Evolutionary conservation across 2,113 vertebrate species (phyloP).

Genomic region (Neogobius melanostomus): DNA sequence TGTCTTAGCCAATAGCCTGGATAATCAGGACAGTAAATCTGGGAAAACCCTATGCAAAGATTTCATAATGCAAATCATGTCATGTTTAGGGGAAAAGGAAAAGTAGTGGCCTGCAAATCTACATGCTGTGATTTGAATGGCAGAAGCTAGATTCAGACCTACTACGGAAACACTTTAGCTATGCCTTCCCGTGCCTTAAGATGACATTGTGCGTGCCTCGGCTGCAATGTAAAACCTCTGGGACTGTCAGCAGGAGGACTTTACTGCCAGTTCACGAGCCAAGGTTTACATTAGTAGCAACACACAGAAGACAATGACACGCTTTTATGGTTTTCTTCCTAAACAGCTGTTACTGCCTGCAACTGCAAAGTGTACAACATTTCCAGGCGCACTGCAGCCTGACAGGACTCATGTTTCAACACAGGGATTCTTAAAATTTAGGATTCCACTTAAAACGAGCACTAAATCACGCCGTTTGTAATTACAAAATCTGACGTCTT

Average conservation of each 20-base stretch:
- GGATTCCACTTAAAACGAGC: no score
- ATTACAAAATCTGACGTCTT: neutral
- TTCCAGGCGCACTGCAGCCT: neutral
- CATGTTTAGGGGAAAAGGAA: neutral
- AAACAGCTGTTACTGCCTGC: constrained; percentile 11
- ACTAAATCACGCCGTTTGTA: neutral
- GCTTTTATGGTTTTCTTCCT: constrained; percentile 2
- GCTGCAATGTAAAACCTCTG: neutral
- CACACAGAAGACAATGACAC: constrained; percentile 5
- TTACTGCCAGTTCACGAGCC: neutral
- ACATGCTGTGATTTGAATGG: neutral
- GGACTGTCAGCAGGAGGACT: neutral
- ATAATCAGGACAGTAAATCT: no score
- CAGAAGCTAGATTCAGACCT: neutral
- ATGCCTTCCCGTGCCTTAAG: neutral
- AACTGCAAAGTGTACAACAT: neutral
- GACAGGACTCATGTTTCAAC: constrained; percentile 23
- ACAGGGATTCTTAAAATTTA: neutral
- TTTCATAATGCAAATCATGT: neutral
- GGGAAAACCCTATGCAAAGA: neutral
- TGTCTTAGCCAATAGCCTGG: no score
- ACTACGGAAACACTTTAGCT: constrained; percentile 4
- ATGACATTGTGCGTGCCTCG: neutral
- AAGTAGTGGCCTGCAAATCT: neutral
- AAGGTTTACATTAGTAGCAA: neutral